Percentiles rank a stretch among this genome's conserved stretches.
Evolutionary conservation across 2,113 vertebrate species (phyloP).

Genomic region (Ptyas mucosa): DNA sequence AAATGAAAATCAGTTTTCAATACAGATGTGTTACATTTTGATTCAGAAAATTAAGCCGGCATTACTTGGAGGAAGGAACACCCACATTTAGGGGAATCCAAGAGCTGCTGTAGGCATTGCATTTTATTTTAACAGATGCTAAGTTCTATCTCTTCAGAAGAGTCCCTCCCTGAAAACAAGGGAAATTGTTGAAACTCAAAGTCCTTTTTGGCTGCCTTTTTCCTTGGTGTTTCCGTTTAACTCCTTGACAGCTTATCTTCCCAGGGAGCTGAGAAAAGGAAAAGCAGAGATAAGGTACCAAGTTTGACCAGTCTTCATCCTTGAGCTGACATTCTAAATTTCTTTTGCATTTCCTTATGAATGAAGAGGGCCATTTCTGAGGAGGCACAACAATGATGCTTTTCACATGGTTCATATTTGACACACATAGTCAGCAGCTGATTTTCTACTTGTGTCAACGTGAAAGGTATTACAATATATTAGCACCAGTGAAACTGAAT

Average conservation of each 20-base stretch:
- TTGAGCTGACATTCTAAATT: background rate
- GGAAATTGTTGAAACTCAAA: background rate
- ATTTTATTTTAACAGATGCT: background rate
- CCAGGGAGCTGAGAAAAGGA: background rate
- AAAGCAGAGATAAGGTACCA: background rate
- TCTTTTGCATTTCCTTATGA: background rate
- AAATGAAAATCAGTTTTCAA: slow-evolving; percentile 62
- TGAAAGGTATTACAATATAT: slow-evolving; percentile 12
- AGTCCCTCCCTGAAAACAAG: background rate
- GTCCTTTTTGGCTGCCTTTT: background rate
- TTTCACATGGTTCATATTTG: background rate
- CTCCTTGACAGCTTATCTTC: background rate
- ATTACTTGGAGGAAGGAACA: background rate
- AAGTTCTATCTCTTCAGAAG: background rate
- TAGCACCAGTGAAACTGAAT: slow-evolving; percentile 44
- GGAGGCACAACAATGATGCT: background rate
- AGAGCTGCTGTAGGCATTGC: background rate
- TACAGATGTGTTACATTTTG: slow-evolving; percentile 61
- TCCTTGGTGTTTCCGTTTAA: background rate
- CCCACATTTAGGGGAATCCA: background rate
- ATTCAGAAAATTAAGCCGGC: slow-evolving; percentile 55
- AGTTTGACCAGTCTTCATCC: background rate
- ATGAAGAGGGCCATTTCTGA: background rate
- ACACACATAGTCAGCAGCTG: background rate
- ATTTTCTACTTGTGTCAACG: background rate